Conservation (phyloP, 2,797 vertebrate genomes). For the Fistularia commersonii region DNA sequence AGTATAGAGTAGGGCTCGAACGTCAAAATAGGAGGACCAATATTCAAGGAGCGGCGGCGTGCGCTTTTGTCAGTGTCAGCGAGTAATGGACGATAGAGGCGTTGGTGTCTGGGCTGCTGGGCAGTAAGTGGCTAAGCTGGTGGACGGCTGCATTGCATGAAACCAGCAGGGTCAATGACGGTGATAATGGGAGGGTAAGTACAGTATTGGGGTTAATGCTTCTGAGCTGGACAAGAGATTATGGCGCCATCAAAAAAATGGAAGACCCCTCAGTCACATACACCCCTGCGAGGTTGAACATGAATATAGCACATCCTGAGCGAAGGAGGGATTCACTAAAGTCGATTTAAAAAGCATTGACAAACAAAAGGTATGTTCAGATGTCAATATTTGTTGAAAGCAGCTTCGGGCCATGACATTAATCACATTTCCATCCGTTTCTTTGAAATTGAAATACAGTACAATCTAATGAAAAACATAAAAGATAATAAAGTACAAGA, state of each 20-base stretch:
- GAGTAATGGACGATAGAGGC: conserved; percentile 56
- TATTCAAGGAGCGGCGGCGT: conserved; percentile 43
- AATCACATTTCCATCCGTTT: too few relatives aligned
- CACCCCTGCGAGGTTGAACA: conserved; percentile 10
- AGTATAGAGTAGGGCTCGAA: conserved; percentile 41
- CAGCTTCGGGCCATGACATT: too few relatives aligned
- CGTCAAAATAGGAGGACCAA: conserved; percentile 52
- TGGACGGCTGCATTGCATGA: conserved; percentile 40
- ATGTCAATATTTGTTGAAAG: too few relatives aligned
- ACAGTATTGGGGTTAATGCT: conserved; percentile 68
- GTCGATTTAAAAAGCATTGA: background rate
- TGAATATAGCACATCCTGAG: background rate
- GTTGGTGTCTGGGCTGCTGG: conserved; percentile 35
- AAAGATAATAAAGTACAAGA: too few relatives aligned
- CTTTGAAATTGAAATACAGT: too few relatives aligned
- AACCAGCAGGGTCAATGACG: conserved; percentile 53
- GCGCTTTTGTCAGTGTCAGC: conserved; percentile 4
- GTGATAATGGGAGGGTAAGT: conserved; percentile 56
- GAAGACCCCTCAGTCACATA: conserved; percentile 26
- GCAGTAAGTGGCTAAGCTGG: conserved; percentile 47
- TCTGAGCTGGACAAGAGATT: conserved; percentile 54
- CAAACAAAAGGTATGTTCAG: too few relatives aligned
- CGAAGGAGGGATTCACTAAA: background rate
- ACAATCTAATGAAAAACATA: too few relatives aligned
- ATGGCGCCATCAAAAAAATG: conserved; percentile 42